These are phyloP conservation scores for Drosophila nr. medialis DNA, from an alignment of 2,888 invertebrate genomes.

Conservation along the genomic window DNA sequence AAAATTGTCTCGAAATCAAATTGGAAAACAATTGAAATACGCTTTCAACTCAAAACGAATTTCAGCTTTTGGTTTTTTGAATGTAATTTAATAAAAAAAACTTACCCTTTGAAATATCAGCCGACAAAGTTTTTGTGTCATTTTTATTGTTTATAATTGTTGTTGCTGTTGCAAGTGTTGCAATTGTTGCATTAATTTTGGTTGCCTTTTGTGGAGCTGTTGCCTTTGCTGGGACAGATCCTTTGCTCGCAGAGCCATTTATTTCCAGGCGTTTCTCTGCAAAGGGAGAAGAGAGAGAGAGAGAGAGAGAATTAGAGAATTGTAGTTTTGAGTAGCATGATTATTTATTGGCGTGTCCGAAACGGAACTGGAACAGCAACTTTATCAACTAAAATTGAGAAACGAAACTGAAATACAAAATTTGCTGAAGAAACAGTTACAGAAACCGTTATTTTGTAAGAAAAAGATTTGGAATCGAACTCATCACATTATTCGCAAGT, in stretches of 20 bases:
- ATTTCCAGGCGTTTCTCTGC: constrained; percentile 57
- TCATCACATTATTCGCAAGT: too few species aligned
- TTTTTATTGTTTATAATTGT: constrained; percentile 42
- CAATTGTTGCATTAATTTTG: constrained; percentile 32
- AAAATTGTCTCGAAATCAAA: constrained; percentile 22
- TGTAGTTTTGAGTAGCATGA: neutral
- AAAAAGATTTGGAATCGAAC: too few species aligned
- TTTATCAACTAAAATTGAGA: too few species aligned
- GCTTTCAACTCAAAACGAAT: constrained; percentile 4
- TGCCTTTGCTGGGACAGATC: constrained; percentile 10
- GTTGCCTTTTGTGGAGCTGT: constrained; percentile 13
- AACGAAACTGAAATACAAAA: too few species aligned
- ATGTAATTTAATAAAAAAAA: constrained; percentile 2
- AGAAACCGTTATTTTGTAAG: neutral
- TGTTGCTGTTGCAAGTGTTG: constrained; percentile 1
- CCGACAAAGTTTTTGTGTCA: constrained; percentile 35
- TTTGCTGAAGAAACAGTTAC: neutral
- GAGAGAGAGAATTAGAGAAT: neutral
- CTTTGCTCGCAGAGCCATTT: constrained; percentile 15
- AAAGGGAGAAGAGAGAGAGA: neutral
- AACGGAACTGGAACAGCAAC: too few species aligned
- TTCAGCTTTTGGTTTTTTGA: constrained; percentile 3
- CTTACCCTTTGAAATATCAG: constrained; percentile 61
- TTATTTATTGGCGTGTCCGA: too few species aligned
- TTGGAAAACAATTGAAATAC: constrained; percentile 33